Base-by-base conservation (phyloP, 1,140 invertebrate genomes). In the Drosophila leontia region DNA sequence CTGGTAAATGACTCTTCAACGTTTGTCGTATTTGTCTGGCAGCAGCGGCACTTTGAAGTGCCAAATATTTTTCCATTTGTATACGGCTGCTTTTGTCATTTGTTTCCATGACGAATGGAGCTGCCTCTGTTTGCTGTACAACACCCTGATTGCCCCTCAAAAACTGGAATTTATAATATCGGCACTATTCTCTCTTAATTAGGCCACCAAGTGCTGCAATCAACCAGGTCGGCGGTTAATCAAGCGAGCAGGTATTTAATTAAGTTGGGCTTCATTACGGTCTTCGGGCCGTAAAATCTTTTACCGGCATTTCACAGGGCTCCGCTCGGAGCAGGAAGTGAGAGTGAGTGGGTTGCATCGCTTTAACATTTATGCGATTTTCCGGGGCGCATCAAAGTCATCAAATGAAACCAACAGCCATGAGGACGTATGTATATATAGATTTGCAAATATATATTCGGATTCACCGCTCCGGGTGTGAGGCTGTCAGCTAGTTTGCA, bases 41-140 rank as follows among this genome's bases (percentile, higher is more conserved):
- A 37, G 51, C 51, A 55, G 53, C 53, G 9, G 12, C 53, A 88
- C 84, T 90, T 90, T 90, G 48, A 79, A 88, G 84, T 88, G 84
- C 80, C 84, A 84, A 90, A 88, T 90, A 88, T 90, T 88, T 88
- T 90, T 81, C 80, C 85, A 90, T 88, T 88, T 87, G 80, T 78
- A 80, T 77, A 65, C 71, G 65, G 76, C 51, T 81, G 61, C 61
- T 56, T 37, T 60, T 76, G 60, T 67, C 68, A 53, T 65, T 76
- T 59, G 45, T 59, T 50, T 34, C 15, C 75, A 71, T 79, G 79
- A 79, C 50, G 34, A 59, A 68, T 65, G 76, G n/a, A 35, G 29
- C 50, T 11, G 29, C 17, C 45, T 9, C 50, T 53, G 29, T 61
- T 65, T 29, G 44, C 6, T 42, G 50, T 17, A 26, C 19, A 26